Evolutionary conservation across 2,113 vertebrate genomes (phyloP), one percentile per base, ranked within the genome.

Genomic region (Silurus glanis): DNA sequence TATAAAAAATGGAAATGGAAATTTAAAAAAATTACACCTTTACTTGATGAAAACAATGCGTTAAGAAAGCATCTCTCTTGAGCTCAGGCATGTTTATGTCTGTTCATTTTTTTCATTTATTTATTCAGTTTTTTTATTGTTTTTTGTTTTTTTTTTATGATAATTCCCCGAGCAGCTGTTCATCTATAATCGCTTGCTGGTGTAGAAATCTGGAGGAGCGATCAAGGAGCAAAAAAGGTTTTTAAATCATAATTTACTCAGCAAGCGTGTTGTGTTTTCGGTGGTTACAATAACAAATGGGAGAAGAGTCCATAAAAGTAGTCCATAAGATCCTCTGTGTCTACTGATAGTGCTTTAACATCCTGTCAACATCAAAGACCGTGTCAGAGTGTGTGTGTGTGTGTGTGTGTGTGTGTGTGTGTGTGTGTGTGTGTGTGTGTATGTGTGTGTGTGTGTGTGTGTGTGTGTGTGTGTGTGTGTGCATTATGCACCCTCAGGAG

Each of bases 341-440:
- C 89, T 90, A 88, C 92, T 91, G 90, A 93, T 90, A 91, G 89
- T 80, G 75, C 83, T 90, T 85, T 74, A 37, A 87, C 87, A 90
- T 92, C 88, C 88, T 56, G 14, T 78, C 80, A 84, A 93, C 93
- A 93, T 94, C 92, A 95, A 94, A 94, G 91, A 84, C 87, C 86
- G 2, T 53, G 21, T 49, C 5, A 17, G 17, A 58, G 13, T 56
- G 9, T 45, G 25, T 59, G 28, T 59, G 55, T 80, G 78, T 45
- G 25, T 80, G 76, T 76, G 25, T 79, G 53, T 80, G 78, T 72
- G 69, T 72, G 69, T 72, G 69, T 49, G 75, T 88, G 84, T 89
- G 87, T 84, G 76, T 87, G 87, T 91, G 91, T 28, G 92, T 90
- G 92, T 90, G 28, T 28, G 66, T 69, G 28, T 45, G 69, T 45